Percentiles rank a stretch among this genome's conserved stretches.
These are phyloP conservation scores for Crossaster papposus DNA, from an alignment of 53 echinoderm and acorn worm species.

Conservation along the genomic window DNA sequence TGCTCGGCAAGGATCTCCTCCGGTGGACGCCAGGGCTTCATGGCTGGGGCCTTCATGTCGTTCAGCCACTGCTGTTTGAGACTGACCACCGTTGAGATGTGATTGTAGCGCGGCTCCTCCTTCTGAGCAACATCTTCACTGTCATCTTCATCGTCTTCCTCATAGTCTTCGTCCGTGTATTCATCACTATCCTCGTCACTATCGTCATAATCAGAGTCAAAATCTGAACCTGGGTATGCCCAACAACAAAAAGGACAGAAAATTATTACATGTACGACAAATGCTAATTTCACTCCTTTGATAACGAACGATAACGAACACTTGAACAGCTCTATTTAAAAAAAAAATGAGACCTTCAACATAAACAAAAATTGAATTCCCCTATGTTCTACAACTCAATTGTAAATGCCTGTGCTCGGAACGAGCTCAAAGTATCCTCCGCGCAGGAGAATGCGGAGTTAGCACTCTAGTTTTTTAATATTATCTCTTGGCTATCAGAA, in stretches of 20 bases:
- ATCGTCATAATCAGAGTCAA: conserved; percentile 51
- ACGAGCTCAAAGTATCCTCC: too few relatives aligned
- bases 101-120: conserved; percentile 57
- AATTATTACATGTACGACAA: not conserved
- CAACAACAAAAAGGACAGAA: not conserved
- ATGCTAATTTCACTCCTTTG: too few relatives aligned
- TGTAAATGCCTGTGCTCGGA: too few relatives aligned
- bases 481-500: too few relatives aligned
- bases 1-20: conserved; percentile 67
- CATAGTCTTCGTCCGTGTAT: conserved; percentile 63
- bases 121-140: conserved; percentile 39
- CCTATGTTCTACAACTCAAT: too few relatives aligned
- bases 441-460: too few relatives aligned
- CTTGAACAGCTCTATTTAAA: too few relatives aligned
- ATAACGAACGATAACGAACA: too few relatives aligned
- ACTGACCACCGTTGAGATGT: conserved; percentile 69
- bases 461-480: too few relatives aligned
- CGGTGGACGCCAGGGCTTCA: conserved; percentile 67
- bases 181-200: conserved; percentile 53
- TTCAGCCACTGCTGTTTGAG: conserved; percentile 86
- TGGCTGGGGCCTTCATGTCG: conserved; percentile 76
- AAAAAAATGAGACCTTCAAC: too few relatives aligned
- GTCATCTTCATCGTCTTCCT: conserved; percentile 46
- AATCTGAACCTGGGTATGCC: conserved; percentile 38
- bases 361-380: too few relatives aligned